Base-by-base conservation (phyloP, 2,888 invertebrate genomes). In the Nomada ferruginata region DNA sequence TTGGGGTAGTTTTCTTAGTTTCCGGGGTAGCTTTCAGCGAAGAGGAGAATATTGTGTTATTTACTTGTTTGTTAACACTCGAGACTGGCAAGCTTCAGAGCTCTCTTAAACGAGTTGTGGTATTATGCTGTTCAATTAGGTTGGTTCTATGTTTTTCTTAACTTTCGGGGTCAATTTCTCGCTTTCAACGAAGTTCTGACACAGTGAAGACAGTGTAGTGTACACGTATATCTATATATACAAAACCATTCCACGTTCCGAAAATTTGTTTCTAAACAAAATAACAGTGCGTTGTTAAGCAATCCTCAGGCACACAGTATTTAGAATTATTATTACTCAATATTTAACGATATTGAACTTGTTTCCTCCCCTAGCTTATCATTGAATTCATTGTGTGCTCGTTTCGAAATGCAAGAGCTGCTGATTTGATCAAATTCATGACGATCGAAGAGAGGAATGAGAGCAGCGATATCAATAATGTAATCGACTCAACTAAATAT, bases 111-210 rank as follows among this genome's bases (percentile, higher is more conserved):
- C 0, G 36, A 23, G 36, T 1, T 0, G 18, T 5, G 47, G 50
- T 20, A 59, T 73, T 73, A 65, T 57, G 36, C 47, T 13, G 2
- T 65, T 52, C 57, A 73, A 73, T 65, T 57, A 20, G 10, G 7
- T 47, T 65, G 29, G 11, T 23, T 42, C 18, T 36, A 2, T 2
- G 20, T 15, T 47, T 57, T 47, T 2, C 29, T 29, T 11, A 20
- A 52, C 44, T 52, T 18, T 59, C 11, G 44, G 11, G 18, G 10
- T 72, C 53, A 55, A 13, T 1, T 42, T 23, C 7, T 52, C 53
- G 7, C 2, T 7, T 44, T 64, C 26, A 7, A 42, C 1, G 5
- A n/a, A 5, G 23, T 0, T 20, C n/a, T n/a, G 53, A 53, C 9
- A 9, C 52, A 53, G 2, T 5, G 26, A 50, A 42, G n/a, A 52